A percentile compares a stretch with the other conserved stretches of the same genome.
These are phyloP conservation scores for Eciton burchellii DNA, from an alignment of 1,140 invertebrate genomes.

Conservation along the genomic window DNA sequence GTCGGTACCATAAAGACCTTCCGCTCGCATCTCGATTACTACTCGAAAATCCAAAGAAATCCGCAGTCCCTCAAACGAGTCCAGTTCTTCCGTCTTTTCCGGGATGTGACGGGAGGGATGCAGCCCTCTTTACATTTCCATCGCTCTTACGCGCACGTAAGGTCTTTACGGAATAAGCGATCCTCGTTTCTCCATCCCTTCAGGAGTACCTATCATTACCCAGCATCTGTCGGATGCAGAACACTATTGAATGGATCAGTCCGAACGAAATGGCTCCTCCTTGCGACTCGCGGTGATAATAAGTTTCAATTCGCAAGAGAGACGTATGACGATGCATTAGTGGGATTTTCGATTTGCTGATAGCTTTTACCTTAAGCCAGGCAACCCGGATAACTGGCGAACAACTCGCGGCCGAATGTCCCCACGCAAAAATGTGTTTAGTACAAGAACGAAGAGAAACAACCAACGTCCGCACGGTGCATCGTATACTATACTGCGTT, in stretches of 20 bases:
- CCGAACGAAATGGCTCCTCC: constrained; percentile 13
- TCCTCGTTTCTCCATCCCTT: constrained; percentile 31
- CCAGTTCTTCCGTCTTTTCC: constrained; percentile 1
- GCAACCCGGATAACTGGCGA: constrained; percentile 72
- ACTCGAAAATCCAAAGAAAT: constrained; percentile 29
- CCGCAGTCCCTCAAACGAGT: background rate
- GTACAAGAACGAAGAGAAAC: no score
- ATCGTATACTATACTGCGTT: no score
- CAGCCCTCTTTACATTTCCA: no score
- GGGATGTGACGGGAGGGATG: background rate
- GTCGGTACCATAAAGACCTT: constrained; percentile 37
- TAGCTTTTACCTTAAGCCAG: constrained; percentile 66
- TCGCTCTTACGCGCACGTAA: background rate
- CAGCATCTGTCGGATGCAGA: constrained; percentile 21
- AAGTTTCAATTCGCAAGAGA: constrained; percentile 26
- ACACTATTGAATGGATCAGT: constrained; percentile 17
- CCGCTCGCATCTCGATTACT: background rate
- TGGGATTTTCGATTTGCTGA: constrained; percentile 67
- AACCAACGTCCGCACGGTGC: no score
- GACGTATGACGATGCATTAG: constrained; percentile 34
- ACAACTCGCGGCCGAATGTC: no score
- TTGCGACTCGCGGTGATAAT: constrained; percentile 39
- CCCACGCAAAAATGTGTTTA: background rate
- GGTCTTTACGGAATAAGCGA: constrained; percentile 29
- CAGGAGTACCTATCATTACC: constrained; percentile 34